Conservation (phyloP, 1,140 invertebrate species). For the Apis laboriosa region DNA sequence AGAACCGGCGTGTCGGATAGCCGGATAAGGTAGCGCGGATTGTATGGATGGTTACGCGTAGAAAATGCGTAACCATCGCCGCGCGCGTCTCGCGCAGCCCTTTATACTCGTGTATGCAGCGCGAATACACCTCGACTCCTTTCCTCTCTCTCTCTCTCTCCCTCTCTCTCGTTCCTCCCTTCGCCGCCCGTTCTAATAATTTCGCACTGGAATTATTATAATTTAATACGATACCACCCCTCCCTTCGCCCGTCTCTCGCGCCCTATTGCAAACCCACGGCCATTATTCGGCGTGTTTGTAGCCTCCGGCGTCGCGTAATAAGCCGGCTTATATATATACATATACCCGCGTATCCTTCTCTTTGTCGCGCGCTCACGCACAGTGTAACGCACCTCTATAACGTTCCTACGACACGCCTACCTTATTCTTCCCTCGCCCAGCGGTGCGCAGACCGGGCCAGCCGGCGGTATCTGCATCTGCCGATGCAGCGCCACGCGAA, state of each 20-base stretch:
- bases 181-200: conserved; percentile 61
- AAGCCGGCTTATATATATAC: conserved; percentile 64
- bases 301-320: conserved; percentile 68
- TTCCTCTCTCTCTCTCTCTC: background rate
- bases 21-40: conserved; percentile 49
- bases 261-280: conserved; percentile 53
- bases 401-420: conserved; percentile 65
- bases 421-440: conserved; percentile 60
- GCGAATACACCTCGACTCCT: conserved; percentile 23
- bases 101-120: conserved; percentile 35
- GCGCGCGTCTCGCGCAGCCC: background rate
- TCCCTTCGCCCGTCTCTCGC: conserved; percentile 38
- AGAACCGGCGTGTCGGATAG: conserved; percentile 58
- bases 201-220: conserved; percentile 73
- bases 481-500: conserved; percentile 38
- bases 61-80: conserved; percentile 55
- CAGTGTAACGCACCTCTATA: conserved; percentile 58
- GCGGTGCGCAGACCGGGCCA: conserved; percentile 23
- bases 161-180: background rate
- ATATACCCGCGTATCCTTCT: conserved; percentile 58
- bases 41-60: conserved; percentile 14
- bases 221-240: conserved; percentile 73
- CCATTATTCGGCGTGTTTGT: conserved; percentile 74
- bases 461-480: conserved; percentile 57
- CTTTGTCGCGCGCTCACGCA: conserved; percentile 61